Evolutionary conservation across 2,888 invertebrate genomes (phyloP).

Genomic region (Odontothrips loti): DNA sequence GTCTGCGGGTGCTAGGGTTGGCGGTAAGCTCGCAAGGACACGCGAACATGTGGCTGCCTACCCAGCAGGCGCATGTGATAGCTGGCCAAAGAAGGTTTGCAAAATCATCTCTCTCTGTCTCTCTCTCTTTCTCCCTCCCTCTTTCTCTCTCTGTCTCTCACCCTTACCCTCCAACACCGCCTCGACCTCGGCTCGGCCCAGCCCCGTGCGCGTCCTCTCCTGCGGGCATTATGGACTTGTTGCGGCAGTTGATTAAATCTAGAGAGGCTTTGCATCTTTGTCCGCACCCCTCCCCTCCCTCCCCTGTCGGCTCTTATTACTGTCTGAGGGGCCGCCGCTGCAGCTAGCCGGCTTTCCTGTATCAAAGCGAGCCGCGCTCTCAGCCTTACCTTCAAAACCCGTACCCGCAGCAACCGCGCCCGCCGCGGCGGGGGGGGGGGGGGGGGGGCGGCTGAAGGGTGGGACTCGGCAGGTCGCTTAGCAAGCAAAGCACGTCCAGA

Average conservation of each 20-base stretch:
- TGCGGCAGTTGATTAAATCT: constrained; percentile 20
- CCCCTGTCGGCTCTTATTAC: neutral
- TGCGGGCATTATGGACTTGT: constrained; percentile 20
- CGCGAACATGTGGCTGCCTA: no score
- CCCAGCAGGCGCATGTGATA: no score
- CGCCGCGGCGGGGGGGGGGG: neutral
- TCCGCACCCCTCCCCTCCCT: neutral
- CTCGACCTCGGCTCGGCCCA: neutral
- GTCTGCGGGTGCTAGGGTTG: no score
- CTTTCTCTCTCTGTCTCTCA: no score
- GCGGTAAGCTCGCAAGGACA: no score
- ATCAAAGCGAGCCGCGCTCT: neutral
- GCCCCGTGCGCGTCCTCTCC: neutral
- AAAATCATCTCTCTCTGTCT: no score
- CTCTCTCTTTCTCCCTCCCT: no score
- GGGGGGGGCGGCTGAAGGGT: neutral
- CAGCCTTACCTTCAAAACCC: neutral
- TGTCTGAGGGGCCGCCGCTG: neutral
- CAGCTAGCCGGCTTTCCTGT: neutral
- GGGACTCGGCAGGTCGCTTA: neutral
- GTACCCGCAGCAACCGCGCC: neutral
- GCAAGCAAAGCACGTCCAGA: constrained; percentile 1
- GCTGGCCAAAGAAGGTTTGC: no score
- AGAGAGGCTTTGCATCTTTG: constrained; percentile 26
- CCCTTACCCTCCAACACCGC: neutral